Percentiles rank a stretch among this genome's conserved stretches.
Conservation (phyloP, 2,888 invertebrate species). For the Ametastegia equiseti region DNA sequence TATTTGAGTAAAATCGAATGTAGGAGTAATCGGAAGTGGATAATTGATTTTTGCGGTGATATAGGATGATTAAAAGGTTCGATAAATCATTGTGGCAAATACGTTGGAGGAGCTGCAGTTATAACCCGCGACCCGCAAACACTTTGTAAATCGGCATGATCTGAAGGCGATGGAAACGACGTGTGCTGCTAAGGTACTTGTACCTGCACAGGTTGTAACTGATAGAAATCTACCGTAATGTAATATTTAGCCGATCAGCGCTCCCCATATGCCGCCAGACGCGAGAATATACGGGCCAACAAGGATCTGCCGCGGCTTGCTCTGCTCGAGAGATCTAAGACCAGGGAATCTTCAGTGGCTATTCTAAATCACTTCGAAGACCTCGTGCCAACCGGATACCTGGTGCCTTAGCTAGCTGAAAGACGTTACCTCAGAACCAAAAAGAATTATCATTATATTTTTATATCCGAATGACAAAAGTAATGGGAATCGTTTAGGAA, state of each 20-base stretch:
- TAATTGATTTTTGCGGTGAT: slow-evolving; percentile 4
- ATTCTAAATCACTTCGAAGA: slow-evolving; percentile 19
- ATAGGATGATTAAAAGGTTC: neutral
- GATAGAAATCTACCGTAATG: slow-evolving; percentile 65
- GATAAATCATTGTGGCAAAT: slow-evolving; percentile 46
- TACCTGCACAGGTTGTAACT: slow-evolving; percentile 44
- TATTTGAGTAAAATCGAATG: neutral
- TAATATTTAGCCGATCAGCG: slow-evolving; percentile 67
- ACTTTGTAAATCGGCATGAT: slow-evolving; percentile 50
- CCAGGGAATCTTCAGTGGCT: neutral
- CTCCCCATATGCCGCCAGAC: slow-evolving; percentile 63
- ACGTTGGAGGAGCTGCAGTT: neutral
- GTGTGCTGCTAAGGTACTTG: slow-evolving; percentile 12
- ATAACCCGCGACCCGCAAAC: slow-evolving; percentile 41
- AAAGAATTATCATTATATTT: no score
- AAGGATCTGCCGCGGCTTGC: neutral
- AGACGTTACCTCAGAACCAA: no score
- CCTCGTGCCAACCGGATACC: no score
- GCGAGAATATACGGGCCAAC: slow-evolving; percentile 56
- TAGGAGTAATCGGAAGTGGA: neutral
- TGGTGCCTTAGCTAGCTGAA: no score
- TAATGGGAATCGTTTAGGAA: no score
- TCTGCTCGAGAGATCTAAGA: neutral
- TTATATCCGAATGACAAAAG: no score
- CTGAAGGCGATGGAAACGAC: slow-evolving; percentile 8